Evolutionary conservation across 2,113 vertebrate species (phyloP).

Genomic region (Talpa occidentalis): DNA sequence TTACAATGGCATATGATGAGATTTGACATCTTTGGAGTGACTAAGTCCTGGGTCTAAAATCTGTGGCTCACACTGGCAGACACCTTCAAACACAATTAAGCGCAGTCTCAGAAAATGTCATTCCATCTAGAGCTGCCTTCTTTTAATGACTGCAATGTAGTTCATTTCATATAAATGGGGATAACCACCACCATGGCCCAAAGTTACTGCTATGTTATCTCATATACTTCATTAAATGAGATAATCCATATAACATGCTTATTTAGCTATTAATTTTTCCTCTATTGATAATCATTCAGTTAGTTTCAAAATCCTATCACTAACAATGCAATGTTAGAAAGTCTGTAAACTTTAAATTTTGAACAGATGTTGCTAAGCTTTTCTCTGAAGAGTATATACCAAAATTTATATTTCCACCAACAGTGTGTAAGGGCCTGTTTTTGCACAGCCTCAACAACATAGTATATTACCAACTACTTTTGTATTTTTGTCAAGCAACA

Average conservation of each 20-base stretch:
- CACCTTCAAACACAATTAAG: not conserved
- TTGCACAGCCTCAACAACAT: not conserved
- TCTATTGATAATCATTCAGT: not conserved
- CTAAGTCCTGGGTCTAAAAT: too few species aligned
- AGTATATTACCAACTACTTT: not conserved
- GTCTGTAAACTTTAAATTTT: not conserved
- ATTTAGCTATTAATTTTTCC: not conserved
- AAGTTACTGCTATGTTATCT: not conserved
- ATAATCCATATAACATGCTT: not conserved
- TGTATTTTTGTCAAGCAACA: not conserved
- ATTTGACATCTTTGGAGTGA: too few species aligned
- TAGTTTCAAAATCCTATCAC: slow-evolving; percentile 18
- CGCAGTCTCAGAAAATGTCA: slow-evolving; percentile 7
- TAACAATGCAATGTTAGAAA: not conserved
- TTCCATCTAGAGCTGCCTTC: not conserved
- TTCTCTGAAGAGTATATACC: not conserved
- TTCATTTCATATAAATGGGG: not conserved
- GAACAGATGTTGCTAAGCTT: not conserved
- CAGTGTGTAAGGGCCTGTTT: not conserved
- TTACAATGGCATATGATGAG: too few species aligned
- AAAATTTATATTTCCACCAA: not conserved
- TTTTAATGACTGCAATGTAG: not conserved
- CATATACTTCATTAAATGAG: slow-evolving; percentile 1
- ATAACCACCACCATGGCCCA: not conserved
- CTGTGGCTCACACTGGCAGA: not conserved